Evolutionary conservation across 2,888 invertebrate species (phyloP).

Genomic region (Amphipyra berbera): DNA sequence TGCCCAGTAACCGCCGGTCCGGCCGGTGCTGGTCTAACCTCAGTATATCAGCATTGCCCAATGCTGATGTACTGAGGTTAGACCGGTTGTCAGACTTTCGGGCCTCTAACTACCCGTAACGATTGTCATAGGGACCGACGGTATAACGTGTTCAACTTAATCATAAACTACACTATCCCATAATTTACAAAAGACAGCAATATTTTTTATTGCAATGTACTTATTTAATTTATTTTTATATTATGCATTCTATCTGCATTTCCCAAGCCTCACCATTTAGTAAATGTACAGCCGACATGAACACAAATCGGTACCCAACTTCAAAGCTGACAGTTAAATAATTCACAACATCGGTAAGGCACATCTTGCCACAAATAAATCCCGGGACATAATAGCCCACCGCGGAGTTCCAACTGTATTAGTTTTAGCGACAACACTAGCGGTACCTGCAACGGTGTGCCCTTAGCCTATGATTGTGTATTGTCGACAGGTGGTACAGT

Average conservation of each 20-base stretch:
- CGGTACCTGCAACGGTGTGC: conserved; percentile 68
- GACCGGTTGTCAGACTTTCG: no score
- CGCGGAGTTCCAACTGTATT: conserved; percentile 61
- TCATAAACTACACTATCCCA: no score
- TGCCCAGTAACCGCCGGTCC: no score
- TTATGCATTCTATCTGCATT: background rate
- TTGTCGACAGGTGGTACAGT: conserved; percentile 54
- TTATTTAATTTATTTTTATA: background rate
- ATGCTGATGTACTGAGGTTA: no score
- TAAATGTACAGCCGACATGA: conserved; percentile 1
- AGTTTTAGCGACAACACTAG: conserved; percentile 63
- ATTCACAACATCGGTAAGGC: conserved; percentile 44
- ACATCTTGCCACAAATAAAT: conserved; percentile 54
- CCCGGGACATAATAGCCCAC: conserved; percentile 59
- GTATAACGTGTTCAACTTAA: no score
- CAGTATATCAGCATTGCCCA: no score
- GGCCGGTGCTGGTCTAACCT: no score
- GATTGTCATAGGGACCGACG: no score
- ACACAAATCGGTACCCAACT: conserved; percentile 35
- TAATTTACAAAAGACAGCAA: no score
- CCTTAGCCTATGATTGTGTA: conserved; percentile 57
- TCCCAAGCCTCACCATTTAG: background rate
- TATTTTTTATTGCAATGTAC: background rate
- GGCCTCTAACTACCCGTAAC: no score
- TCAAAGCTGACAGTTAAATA: conserved; percentile 31